These are phyloP conservation scores for Sclerodermus sp. DNA, from an alignment of 2,888 invertebrate genomes.

Conservation along the genomic window DNA sequence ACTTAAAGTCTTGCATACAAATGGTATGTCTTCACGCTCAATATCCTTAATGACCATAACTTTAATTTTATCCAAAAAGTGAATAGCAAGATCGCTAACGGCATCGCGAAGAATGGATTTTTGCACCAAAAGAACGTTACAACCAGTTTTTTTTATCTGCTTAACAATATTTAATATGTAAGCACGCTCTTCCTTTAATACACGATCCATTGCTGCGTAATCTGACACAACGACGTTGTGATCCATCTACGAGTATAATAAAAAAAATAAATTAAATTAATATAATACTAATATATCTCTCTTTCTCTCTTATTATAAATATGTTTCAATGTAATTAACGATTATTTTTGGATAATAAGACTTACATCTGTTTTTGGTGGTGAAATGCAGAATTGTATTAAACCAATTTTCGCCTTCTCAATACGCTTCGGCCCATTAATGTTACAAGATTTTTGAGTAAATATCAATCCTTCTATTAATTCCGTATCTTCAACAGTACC, in stretches of 20 bases:
- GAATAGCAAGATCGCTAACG: constrained; percentile 93
- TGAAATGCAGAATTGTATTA: constrained; percentile 99
- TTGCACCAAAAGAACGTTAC: constrained; percentile 93
- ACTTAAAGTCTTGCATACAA: constrained; percentile 91
- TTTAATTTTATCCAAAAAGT: constrained; percentile 98
- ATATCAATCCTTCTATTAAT: constrained; percentile 91
- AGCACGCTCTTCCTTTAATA: constrained; percentile 93
- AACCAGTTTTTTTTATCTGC: constrained; percentile 97
- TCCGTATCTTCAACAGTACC: constrained; percentile 98
- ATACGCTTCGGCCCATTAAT: constrained; percentile 89
- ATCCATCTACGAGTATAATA: too few species aligned
- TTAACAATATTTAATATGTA: constrained; percentile 99
- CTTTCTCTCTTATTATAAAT: neutral
- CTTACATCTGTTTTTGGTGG: constrained; percentile 97
- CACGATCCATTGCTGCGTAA: constrained; percentile 99
- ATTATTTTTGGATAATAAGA: constrained; percentile 5
- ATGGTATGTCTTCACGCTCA: constrained; percentile 97
- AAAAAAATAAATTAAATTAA: constrained; percentile 19
- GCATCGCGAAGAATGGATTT: constrained; percentile 88
- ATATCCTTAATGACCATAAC: constrained; percentile 98
- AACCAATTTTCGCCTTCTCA: constrained; percentile 97
- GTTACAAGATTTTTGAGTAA: constrained; percentile 86
- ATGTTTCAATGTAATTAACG: neutral
- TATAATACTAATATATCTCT: constrained; percentile 2
- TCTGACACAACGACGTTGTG: constrained; percentile 95